Conservation (phyloP, 2,888 invertebrate species). For the Pimpla rufipes region DNA sequence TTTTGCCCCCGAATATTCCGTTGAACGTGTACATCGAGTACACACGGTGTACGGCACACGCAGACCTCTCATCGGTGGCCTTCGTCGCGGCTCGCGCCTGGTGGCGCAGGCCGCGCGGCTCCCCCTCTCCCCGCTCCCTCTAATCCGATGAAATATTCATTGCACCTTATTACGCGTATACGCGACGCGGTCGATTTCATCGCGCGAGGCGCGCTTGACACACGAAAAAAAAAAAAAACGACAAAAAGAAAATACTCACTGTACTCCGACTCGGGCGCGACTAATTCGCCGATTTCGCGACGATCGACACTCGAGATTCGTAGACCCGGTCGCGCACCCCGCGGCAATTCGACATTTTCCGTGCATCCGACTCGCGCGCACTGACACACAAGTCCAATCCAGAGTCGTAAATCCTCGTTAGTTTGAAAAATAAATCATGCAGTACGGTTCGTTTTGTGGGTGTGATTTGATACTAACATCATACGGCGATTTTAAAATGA, state of each 20-base stretch:
- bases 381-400: conserved; percentile 44
- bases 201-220: not conserved
- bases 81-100: conserved; percentile 44
- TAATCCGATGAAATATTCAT: conserved; percentile 47
- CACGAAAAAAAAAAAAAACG: not conserved
- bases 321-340: not conserved
- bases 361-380: conserved; percentile 46
- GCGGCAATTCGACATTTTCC: conserved; percentile 42
- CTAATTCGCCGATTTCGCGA: conserved; percentile 8
- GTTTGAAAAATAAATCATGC: too few species aligned
- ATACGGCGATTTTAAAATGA: too few species aligned
- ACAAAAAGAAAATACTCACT: not conserved
- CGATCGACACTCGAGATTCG: conserved; percentile 1
- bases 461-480: too few species aligned
- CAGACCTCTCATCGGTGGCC: conserved; percentile 51
- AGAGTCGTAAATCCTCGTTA: too few species aligned
- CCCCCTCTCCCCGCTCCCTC: not conserved
- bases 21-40: not conserved
- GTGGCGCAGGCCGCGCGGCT: conserved; percentile 48
- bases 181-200: conserved; percentile 26
- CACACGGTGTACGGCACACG: conserved; percentile 15
- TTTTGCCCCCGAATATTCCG: not conserved
- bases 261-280: conserved; percentile 1
- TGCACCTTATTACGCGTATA: conserved; percentile 40
- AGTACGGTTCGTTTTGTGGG: too few species aligned